Evolutionary conservation across 2,888 invertebrate species (phyloP).

Genomic region (Pristionchus maxplancki): DNA sequence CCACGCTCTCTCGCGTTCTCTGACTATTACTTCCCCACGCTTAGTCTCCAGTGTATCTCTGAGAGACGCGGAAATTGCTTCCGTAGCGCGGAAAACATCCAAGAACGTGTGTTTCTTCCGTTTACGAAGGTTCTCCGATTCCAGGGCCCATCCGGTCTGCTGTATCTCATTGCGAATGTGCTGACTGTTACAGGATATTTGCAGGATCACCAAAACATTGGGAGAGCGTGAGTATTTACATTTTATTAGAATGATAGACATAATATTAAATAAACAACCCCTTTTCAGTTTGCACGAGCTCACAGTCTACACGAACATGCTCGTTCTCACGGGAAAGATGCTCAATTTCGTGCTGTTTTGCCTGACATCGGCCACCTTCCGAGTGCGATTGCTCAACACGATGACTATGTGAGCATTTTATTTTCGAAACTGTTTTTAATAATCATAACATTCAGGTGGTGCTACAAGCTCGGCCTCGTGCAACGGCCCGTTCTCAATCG

Average conservation of each 20-base stretch:
- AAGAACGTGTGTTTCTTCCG: neutral
- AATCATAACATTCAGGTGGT: constrained; percentile 12
- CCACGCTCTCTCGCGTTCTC: neutral
- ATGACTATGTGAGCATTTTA: constrained; percentile 3
- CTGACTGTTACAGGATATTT: neutral
- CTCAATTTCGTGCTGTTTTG: constrained; percentile 75
- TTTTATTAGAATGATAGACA: neutral
- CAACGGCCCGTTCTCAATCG: constrained; percentile 32
- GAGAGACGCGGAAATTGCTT: neutral
- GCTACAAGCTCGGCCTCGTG: constrained; percentile 39
- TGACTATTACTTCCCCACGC: neutral
- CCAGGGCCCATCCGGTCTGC: constrained; percentile 26
- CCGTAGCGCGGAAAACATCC: neutral
- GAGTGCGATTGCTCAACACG: constrained; percentile 64
- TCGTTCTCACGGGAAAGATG: constrained; percentile 71
- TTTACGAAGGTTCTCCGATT: neutral
- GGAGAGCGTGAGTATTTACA: neutral
- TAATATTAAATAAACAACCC: neutral
- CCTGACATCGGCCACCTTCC: constrained; percentile 72
- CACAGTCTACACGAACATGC: constrained; percentile 59
- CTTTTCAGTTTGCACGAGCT: constrained; percentile 48
- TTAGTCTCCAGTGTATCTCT: neutral
- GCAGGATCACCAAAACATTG: too few relatives aligned
- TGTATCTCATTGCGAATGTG: neutral
- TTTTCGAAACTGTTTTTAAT: neutral